Evolutionary conservation across 2,797 vertebrate species (phyloP).

Genomic region (Crypturellus tataupa): DNA sequence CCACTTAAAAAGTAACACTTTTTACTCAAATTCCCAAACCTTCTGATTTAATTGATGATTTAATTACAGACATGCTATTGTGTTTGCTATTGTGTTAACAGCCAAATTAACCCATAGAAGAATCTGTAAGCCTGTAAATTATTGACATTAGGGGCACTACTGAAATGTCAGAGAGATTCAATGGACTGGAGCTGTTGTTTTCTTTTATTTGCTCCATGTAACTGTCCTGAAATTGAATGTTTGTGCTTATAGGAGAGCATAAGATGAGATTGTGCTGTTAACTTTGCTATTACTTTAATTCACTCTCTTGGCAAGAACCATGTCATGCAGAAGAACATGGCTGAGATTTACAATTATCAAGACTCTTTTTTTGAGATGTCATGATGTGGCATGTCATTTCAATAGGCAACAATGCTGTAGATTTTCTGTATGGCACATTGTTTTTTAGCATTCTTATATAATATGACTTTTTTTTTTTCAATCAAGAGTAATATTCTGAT

Average conservation of each 20-base stretch:
- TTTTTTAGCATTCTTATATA: no score
- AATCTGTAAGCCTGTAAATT: not conserved
- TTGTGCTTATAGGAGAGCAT: no score
- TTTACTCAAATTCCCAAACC: not conserved
- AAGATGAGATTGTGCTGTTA: not conserved
- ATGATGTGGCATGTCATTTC: no score
- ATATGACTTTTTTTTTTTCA: no score
- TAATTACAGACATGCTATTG: not conserved
- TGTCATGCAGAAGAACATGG: no score
- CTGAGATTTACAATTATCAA: no score
- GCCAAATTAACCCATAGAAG: not conserved
- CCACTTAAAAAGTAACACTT: not conserved
- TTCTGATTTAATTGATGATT: not conserved
- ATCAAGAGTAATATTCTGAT: no score
- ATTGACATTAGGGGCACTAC: not conserved
- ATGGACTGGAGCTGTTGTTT: not conserved
- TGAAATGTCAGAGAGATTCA: not conserved
- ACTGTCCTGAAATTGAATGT: not conserved
- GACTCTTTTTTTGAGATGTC: no score
- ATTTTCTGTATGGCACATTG: no score
- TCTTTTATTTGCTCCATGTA: not conserved
- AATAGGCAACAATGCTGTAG: no score
- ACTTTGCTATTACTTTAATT: not conserved
- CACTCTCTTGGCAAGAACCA: not conserved
- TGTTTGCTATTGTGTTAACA: not conserved